Evolutionary conservation across 1,140 invertebrate genomes (phyloP), one percentile per base, ranked within the genome.

Genomic region (Cotesia chilonis): DNA sequence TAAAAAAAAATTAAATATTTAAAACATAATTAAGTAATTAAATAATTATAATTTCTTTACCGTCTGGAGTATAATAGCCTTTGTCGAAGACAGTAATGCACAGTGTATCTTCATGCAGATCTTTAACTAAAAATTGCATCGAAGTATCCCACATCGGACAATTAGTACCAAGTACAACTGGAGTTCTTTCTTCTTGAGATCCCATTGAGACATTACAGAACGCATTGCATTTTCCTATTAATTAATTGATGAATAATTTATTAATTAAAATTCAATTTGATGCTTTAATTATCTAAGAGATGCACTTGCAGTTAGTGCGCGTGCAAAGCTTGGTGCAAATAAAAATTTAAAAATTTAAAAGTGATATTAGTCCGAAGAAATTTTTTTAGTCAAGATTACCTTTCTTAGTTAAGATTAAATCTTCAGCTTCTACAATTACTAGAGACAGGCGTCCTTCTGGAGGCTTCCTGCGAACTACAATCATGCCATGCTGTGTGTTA

Each of bases 111-210:
- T 93, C 90, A 7, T 90, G 79, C 3, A 94, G 79, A 82, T 94
- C 91, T 78, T 92, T 91, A 17, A 95, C 89, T 73, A 92, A 89
- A 83, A 95, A 95, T 84, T 95, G 93, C 93, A 95, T 95, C n/a
- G 92, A 92, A 12, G 90, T 88, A 83, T 95, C 93, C 94, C 94
- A 95, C 71, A 92, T 87, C 14, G 93, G 92, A 83, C 82, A 84
- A 74, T 87, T 84, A 4, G 85, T 86, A 4, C 82, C 89, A 36
- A 87, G 86, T 2, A 92, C 87, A 1, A 93, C 89, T 73, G 89
- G 88, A 0, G 94, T 95, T 78, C 90, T 88, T 77, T 94, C 91
- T 80, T 92, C 91, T 84, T 94, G 93, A 7, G 90, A 91, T 2
- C 93, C 93, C 88, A 95, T 90, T 70, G 89, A 92, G 1, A 95